Percentiles rank a stretch among this genome's conserved stretches.
Evolutionary conservation across 2,797 vertebrate species (phyloP).

Genomic region (Nasua narica): DNA sequence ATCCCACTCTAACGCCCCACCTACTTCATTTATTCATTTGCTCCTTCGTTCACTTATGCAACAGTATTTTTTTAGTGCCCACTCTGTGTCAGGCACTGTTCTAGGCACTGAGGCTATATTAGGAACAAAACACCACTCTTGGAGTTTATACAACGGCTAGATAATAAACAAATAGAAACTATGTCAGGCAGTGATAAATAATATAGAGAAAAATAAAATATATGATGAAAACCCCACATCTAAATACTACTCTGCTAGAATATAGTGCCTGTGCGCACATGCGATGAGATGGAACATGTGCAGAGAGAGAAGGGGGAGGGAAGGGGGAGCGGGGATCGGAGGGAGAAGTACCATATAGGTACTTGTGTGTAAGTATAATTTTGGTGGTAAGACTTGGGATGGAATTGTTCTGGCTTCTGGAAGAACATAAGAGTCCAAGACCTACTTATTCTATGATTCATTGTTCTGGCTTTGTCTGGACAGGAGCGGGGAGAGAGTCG

Average conservation of each 20-base stretch:
- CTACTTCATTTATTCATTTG: background rate
- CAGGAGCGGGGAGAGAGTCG: background rate
- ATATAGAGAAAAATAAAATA: background rate
- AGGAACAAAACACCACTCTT: background rate
- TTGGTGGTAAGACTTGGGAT: background rate
- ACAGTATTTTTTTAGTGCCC: background rate
- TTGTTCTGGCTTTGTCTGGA: constrained; percentile 14
- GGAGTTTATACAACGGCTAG: background rate
- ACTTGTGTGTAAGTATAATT: background rate
- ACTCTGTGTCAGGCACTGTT: background rate
- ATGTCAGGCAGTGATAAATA: background rate
- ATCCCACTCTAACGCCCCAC: background rate
- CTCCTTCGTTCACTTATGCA: background rate
- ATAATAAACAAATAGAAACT: background rate
- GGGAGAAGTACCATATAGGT: background rate
- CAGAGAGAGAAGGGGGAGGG: too few species aligned
- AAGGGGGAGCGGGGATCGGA: background rate
- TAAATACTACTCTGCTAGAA: background rate
- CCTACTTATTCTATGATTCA: constrained; percentile 46
- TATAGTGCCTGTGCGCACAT: background rate
- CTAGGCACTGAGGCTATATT: background rate
- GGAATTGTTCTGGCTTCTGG: background rate
- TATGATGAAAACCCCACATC: background rate
- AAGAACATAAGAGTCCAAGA: constrained; percentile 31
- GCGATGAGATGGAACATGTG: too few species aligned